A percentile compares a stretch with the other conserved stretches of the same genome.
Evolutionary conservation across 2,113 vertebrate genomes (phyloP).

Genomic region (Oplegnathus fasciatus): DNA sequence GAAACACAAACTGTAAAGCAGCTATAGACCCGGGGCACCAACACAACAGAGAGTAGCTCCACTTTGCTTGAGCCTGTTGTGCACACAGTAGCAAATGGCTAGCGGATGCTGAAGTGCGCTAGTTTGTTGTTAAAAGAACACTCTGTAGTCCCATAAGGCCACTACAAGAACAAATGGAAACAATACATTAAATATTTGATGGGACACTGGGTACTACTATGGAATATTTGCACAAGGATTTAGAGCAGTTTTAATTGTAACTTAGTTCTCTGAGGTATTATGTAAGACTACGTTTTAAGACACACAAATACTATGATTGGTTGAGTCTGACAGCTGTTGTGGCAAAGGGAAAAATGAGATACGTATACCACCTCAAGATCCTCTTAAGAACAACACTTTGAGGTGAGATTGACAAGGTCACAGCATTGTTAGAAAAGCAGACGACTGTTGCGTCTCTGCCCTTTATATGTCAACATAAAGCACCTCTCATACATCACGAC

Average conservation of each 20-base stretch:
- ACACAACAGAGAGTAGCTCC: conserved; percentile 17
- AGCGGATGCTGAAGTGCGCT: conserved; percentile 28
- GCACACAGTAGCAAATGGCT: conserved; percentile 25
- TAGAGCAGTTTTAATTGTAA: background rate
- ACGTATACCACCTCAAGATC: background rate
- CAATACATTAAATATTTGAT: conserved; percentile 41
- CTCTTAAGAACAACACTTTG: background rate
- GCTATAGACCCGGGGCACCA: conserved; percentile 27
- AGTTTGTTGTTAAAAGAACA: conserved; percentile 45
- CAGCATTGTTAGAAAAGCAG: background rate
- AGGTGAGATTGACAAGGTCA: conserved; percentile 42
- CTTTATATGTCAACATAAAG: conserved; percentile 54
- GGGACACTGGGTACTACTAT: background rate
- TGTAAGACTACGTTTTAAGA: background rate
- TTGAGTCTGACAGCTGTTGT: conserved; percentile 47
- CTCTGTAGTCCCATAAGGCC: conserved; percentile 24
- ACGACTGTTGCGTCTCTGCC: conserved; percentile 1
- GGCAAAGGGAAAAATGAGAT: conserved; percentile 30
- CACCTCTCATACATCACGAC: conserved; percentile 43
- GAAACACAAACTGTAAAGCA: conserved; percentile 44
- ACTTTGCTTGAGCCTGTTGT: conserved; percentile 27
- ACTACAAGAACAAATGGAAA: conserved; percentile 11
- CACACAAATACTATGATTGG: background rate
- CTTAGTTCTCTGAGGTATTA: background rate
- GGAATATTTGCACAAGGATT: background rate